Conservation (phyloP, 1,140 invertebrate genomes). For the Heliconius hewitsoni region DNA sequence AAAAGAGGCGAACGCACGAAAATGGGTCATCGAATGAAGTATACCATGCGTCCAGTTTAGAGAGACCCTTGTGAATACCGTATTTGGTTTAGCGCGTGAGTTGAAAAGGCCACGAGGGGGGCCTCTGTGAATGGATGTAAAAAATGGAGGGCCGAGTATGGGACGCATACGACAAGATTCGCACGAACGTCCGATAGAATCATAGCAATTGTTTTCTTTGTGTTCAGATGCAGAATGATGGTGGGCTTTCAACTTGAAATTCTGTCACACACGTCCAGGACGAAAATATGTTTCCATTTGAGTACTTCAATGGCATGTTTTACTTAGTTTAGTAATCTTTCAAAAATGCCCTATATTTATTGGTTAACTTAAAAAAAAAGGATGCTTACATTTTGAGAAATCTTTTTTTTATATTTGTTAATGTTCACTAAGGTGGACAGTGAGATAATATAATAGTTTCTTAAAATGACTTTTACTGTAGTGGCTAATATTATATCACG, state of each 20-base stretch:
- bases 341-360: no score
- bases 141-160: slow-evolving; percentile 31
- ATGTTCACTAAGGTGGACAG: no score
- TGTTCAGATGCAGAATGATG: slow-evolving; percentile 43
- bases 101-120: slow-evolving; percentile 37
- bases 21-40: slow-evolving; percentile 70
- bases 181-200: slow-evolving; percentile 46
- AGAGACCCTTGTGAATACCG: slow-evolving; percentile 41
- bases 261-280: slow-evolving; percentile 16
- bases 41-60: slow-evolving; percentile 53
- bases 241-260: slow-evolving; percentile 27
- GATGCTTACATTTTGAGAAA: no score
- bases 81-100: slow-evolving; percentile 35
- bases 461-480: no score
- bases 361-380: no score
- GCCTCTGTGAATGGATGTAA: slow-evolving; percentile 43
- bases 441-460: no score
- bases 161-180: slow-evolving; percentile 55
- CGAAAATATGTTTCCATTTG: slow-evolving; percentile 6
- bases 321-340: no score
- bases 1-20: slow-evolving; percentile 60
- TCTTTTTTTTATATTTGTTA: no score
- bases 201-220: slow-evolving; percentile 54
- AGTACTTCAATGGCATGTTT: no score
- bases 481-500: no score